Percentiles rank a stretch among this genome's conserved stretches.
Conservation (phyloP, 1,140 invertebrate genomes). For the Musca domestica region DNA sequence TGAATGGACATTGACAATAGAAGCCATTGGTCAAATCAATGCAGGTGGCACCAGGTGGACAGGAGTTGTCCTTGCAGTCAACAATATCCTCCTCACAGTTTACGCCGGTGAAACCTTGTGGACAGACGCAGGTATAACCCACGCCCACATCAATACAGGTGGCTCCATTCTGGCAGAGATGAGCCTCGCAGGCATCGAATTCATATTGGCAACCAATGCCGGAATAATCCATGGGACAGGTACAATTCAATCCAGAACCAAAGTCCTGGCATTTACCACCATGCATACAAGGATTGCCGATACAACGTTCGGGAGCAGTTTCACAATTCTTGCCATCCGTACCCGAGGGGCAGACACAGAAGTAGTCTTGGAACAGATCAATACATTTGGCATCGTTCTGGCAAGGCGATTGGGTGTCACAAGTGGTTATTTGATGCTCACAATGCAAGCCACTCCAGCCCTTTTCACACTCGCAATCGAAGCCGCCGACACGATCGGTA, state of each 20-base stretch:
- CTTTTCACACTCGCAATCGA: constrained; percentile 77
- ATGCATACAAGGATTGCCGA: constrained; percentile 95
- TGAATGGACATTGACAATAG: constrained; percentile 95
- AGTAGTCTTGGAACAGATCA: constrained; percentile 91
- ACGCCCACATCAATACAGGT: constrained; percentile 82
- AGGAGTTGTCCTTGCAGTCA: constrained; percentile 91
- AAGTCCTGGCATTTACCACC: constrained; percentile 92
- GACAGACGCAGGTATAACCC: constrained; percentile 83
- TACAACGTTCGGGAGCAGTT: constrained; percentile 91
- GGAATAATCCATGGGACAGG: constrained; percentile 80
- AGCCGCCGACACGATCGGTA: constrained; percentile 80
- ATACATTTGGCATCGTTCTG: constrained; percentile 91
- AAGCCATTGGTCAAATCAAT: constrained; percentile 90
- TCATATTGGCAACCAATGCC: constrained; percentile 92
- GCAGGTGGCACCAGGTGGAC: constrained; percentile 89
- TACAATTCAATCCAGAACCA: constrained; percentile 91
- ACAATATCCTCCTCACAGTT: constrained; percentile 91
- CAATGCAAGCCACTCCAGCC: constrained; percentile 89
- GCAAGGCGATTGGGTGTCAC: constrained; percentile 75
- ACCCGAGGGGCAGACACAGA: constrained; percentile 94
- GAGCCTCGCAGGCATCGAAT: constrained; percentile 85
- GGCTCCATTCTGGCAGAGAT: constrained; percentile 88
- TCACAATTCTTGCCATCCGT: constrained; percentile 94
- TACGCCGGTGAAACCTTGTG: constrained; percentile 76
- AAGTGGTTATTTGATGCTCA: constrained; percentile 84